Evolutionary conservation across 2,113 vertebrate species (phyloP).

Genomic region (Numida meleagris): DNA sequence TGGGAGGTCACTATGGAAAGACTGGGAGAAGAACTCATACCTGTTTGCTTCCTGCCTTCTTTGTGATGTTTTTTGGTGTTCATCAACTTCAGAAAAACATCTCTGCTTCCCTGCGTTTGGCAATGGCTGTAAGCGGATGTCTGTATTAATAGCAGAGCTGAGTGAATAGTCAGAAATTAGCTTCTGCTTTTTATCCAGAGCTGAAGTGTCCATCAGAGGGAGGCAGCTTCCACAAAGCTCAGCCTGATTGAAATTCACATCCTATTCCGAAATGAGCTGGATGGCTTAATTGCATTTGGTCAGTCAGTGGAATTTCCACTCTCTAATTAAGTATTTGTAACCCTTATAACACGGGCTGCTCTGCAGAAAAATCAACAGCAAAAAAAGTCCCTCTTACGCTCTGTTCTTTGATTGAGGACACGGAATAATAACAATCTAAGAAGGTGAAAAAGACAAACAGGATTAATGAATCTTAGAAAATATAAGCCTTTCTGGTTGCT

Average conservation of each 20-base stretch:
- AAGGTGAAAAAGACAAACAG: background rate
- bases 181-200: background rate
- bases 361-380: background rate
- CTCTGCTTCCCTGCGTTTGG: background rate
- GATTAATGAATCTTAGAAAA: background rate
- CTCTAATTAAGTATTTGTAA: constrained; percentile 18
- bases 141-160: background rate
- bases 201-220: constrained; percentile 45
- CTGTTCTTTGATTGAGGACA: background rate
- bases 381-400: background rate
- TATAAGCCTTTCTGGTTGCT: background rate
- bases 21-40: background rate
- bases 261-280: constrained; percentile 3
- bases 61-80: background rate
- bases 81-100: background rate
- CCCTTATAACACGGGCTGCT: background rate
- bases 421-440: background rate
- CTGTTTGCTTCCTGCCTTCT: background rate
- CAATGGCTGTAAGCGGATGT: background rate
- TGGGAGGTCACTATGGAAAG: background rate
- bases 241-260: constrained; percentile 39
- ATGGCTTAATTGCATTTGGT: constrained; percentile 39
- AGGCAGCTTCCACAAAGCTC: constrained; percentile 33
- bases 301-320: constrained; percentile 13
- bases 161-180: background rate